A percentile compares a stretch with the other conserved stretches of the same genome.
Evolutionary conservation across 2,113 vertebrate genomes (phyloP).

Genomic region (Oxyura jamaicensis): DNA sequence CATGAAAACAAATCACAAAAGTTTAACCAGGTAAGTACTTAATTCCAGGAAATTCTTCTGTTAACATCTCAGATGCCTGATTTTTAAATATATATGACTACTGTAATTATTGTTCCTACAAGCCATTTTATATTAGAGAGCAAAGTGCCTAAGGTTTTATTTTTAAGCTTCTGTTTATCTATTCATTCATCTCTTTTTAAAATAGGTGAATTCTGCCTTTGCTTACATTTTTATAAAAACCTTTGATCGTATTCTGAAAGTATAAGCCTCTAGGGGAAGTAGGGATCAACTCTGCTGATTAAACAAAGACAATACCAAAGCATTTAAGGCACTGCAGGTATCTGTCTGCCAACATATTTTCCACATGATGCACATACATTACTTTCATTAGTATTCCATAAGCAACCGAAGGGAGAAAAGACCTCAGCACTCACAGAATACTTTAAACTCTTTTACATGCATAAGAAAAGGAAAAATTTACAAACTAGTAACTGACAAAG

Average conservation of each 20-base stretch:
- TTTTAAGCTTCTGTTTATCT: constrained; percentile 54
- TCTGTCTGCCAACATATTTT: constrained; percentile 62
- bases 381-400: constrained; percentile 49
- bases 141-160: not conserved
- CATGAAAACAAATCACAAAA: constrained; percentile 16
- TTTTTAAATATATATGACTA: constrained; percentile 48
- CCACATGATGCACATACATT: constrained; percentile 47
- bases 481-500: constrained; percentile 17
- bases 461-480: constrained; percentile 29
- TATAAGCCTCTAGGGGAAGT: constrained; percentile 24
- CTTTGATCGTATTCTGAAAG: constrained; percentile 62
- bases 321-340: constrained; percentile 58
- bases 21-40: constrained; percentile 39
- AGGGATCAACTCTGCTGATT: constrained; percentile 11
- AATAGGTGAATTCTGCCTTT: constrained; percentile 33
- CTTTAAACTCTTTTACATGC: constrained; percentile 13
- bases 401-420: constrained; percentile 18
- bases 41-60: constrained; percentile 49
- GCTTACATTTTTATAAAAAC: constrained; percentile 38
- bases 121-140: constrained; percentile 28
- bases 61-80: constrained; percentile 29
- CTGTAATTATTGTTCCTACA: constrained; percentile 20
- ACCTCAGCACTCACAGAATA: constrained; percentile 2
- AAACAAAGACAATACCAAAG: constrained; percentile 44
- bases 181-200: constrained; percentile 38